Conservation (phyloP, 92 coral and sea anemone species). For the Parazoanthus darwini region DNA sequence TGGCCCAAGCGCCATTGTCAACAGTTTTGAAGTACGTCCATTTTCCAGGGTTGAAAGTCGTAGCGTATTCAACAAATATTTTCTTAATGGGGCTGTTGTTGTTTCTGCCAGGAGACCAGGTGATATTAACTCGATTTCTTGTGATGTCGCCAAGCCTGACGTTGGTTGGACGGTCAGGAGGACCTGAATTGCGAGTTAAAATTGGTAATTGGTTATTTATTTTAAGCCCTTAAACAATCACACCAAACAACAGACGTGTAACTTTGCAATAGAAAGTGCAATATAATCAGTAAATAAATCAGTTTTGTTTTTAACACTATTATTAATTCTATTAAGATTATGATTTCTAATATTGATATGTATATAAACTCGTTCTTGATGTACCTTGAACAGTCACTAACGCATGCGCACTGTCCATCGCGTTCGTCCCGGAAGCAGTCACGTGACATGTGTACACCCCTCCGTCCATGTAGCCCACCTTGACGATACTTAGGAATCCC, state of each 20-base stretch:
- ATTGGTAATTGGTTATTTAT: not conserved
- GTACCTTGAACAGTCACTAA: conserved; percentile 73
- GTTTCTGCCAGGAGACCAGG: conserved; percentile 72
- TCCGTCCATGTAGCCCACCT: conserved; percentile 57
- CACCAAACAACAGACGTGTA: not conserved
- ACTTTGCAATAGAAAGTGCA: not conserved
- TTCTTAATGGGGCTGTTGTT: conserved; percentile 74
- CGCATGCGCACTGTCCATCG: conserved; percentile 51
- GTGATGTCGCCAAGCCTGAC: conserved; percentile 48
- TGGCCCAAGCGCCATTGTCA: conserved; percentile 46
- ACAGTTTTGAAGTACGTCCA: conserved; percentile 64
- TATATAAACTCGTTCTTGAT: not conserved
- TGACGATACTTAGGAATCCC: conserved; percentile 58
- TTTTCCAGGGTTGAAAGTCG: conserved; percentile 53
- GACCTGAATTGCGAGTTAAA: conserved; percentile 55
- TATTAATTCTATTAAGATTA: no score
- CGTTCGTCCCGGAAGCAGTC: conserved; percentile 48
- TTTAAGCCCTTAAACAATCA: not conserved
- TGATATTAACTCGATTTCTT: conserved; percentile 64
- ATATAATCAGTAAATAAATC: no score
- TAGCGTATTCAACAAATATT: conserved; percentile 66
- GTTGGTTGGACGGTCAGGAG: conserved; percentile 81
- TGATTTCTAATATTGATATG: not conserved
- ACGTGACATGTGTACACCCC: conserved; percentile 70
- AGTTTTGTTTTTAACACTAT: no score